Base-by-base conservation (phyloP, 2,113 vertebrate species). In the Nansenia antarctica region DNA sequence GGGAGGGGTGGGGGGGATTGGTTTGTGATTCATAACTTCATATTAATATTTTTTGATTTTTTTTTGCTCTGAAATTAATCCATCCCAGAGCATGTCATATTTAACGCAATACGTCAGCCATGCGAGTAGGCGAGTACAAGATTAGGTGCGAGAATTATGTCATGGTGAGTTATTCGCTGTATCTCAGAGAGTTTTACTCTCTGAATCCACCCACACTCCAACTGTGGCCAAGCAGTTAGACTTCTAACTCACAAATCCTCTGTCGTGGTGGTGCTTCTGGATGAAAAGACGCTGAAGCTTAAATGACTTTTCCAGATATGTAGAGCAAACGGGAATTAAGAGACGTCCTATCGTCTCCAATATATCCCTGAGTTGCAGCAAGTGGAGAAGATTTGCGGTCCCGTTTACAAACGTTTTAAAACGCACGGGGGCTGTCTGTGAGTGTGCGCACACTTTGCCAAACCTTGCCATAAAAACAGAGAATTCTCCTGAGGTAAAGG, bases 251-350 rank as follows among this genome's bases (percentile, higher is more conserved):
- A 67, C 37, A 74, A 61, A 78, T 24, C 79, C 82, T 73, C 76
- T 60, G 72, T 27, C 6, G 30, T 9, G 3, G 29, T 24, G 11
- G 35, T 53, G 6, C 49, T 55, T 12, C 63, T 27, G 71, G 69
- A 67, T 26, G 26, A 24, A n/a, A 35, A 5, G 29, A 79, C 26
- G 57, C 82, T 62, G 2, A 5, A 79, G 79, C 37, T 30, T 45
- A 58, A 72, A 88, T 83, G 63, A 67, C 73, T 87, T 85, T 71
- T 57, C 71, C 86, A 87, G 86, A 85, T 67, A 77, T 76, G 58
- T 70, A 66, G 76, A 81, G 69, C 69, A 70, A 76, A 82, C 78
- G 58, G 34, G 67, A 78, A 71, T 60, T 65, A 70, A 63, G 47
- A 67, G 62, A 65, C 64, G 30, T 72, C n/a, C n/a, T n/a, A n/a